These are phyloP conservation scores for Thymelicus acteon DNA, from an alignment of 2,888 invertebrate species.

Conservation along the genomic window DNA sequence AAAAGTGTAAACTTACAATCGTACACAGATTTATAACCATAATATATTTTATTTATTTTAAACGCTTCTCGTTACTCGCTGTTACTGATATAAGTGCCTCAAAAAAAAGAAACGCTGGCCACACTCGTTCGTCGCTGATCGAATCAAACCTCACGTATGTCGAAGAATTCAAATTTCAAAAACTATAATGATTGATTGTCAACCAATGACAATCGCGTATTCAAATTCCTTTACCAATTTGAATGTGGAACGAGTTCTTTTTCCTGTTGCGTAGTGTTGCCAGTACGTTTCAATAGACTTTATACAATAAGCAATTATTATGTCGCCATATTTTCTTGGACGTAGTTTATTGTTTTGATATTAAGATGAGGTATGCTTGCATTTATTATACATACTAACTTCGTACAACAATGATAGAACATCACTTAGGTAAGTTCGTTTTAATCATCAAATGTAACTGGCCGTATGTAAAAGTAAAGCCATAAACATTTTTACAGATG, in stretches of 20 bases:
- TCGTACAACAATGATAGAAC: too few relatives aligned
- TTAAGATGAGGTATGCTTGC: neutral
- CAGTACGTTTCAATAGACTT: constrained; percentile 65
- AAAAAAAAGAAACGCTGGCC: constrained; percentile 53
- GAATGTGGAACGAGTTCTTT: constrained; percentile 78
- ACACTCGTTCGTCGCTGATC: constrained; percentile 61
- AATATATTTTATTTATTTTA: neutral
- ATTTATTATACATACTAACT: neutral
- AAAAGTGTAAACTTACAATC: too few relatives aligned
- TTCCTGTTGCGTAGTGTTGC: constrained; percentile 69
- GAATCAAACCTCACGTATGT: constrained; percentile 70
- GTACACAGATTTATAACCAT: too few relatives aligned
- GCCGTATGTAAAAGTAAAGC: constrained; percentile 6
- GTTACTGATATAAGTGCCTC: constrained; percentile 40
- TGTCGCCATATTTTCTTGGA: constrained; percentile 52
- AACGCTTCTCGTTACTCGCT: constrained; percentile 1
- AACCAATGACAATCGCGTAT: constrained; percentile 81
- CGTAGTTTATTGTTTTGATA: constrained; percentile 40
- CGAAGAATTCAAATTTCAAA: constrained; percentile 78
- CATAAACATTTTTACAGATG: neutral
- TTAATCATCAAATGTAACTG: too few relatives aligned
- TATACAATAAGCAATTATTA: constrained; percentile 72
- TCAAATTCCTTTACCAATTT: constrained; percentile 78
- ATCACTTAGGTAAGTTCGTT: too few relatives aligned
- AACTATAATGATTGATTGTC: constrained; percentile 83